Evolutionary conservation across 2,888 invertebrate genomes (phyloP).

Genomic region (Pheosia tremula): DNA sequence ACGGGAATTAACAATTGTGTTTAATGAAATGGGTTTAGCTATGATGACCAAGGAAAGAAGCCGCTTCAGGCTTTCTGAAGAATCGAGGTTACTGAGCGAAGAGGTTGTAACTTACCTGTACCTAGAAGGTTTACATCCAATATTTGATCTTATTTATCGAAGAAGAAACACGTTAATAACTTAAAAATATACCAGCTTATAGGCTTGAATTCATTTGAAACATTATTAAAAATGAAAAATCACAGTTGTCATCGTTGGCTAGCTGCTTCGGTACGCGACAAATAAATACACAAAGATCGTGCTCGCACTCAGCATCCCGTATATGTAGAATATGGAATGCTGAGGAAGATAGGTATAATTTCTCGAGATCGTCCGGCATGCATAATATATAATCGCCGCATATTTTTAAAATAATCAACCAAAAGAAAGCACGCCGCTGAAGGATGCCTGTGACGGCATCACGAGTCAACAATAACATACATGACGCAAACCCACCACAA

Average conservation of each 20-base stretch:
- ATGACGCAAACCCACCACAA: neutral
- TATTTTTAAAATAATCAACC: neutral
- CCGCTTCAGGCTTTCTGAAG: neutral
- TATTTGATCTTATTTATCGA: too few relatives aligned
- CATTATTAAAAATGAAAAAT: neutral
- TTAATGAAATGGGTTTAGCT: neutral
- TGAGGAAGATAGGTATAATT: neutral
- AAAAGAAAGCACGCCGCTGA: neutral
- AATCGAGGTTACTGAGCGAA: neutral
- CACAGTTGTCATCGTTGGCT: slow-evolving; percentile 1
- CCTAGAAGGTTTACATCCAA: too few relatives aligned
- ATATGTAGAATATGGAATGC: too few relatives aligned
- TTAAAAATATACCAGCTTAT: too few relatives aligned
- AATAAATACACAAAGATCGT: neutral
- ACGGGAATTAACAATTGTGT: slow-evolving; percentile 5
- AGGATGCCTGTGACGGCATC: neutral
- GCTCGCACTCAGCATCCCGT: neutral
- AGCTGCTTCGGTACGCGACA: neutral
- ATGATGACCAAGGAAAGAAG: neutral
- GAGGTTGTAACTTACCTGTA: neutral
- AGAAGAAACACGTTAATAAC: too few relatives aligned
- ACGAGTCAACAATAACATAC: neutral
- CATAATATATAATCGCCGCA: neutral
- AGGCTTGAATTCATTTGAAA: neutral
- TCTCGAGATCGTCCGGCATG: neutral